These are phyloP conservation scores for Pan paniscus DNA, from an alignment of 2,113 vertebrate species.

Conservation along the genomic window DNA sequence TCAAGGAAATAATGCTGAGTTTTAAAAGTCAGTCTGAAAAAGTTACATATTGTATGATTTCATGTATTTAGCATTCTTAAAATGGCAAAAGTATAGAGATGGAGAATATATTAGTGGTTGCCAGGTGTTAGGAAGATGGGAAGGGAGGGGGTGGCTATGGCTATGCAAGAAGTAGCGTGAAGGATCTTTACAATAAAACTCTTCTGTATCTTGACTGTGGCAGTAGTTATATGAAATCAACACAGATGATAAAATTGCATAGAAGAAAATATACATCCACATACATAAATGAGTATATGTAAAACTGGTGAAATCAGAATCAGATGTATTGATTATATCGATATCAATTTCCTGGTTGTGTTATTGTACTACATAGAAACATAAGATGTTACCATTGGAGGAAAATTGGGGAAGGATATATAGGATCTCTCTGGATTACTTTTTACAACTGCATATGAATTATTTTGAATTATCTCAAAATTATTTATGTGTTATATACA, in stretches of 20 bases:
- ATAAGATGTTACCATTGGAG: not conserved
- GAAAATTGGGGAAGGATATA: not conserved
- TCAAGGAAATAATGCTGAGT: not conserved
- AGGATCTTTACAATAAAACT: not conserved
- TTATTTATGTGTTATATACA: not conserved
- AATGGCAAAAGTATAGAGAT: not conserved
- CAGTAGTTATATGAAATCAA: not conserved
- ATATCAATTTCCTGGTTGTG: not conserved
- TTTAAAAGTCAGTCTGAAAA: not conserved
- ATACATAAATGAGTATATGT: not conserved
- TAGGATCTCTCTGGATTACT: not conserved
- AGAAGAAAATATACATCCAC: not conserved
- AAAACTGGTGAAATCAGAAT: not conserved
- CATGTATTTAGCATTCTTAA: not conserved
- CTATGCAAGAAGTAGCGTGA: not conserved
- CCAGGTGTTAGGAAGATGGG: not conserved
- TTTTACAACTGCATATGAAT: not conserved
- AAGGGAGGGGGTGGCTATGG: not conserved
- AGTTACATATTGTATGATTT: not conserved
- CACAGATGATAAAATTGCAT: not conserved
- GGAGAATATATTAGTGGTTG: not conserved
- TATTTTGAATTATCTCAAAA: not conserved
- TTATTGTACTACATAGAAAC: not conserved
- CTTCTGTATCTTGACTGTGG: not conserved
- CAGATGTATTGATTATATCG: not conserved